Base-by-base conservation (phyloP, 2,113 vertebrate species). In the Sciurus niger region DNA sequence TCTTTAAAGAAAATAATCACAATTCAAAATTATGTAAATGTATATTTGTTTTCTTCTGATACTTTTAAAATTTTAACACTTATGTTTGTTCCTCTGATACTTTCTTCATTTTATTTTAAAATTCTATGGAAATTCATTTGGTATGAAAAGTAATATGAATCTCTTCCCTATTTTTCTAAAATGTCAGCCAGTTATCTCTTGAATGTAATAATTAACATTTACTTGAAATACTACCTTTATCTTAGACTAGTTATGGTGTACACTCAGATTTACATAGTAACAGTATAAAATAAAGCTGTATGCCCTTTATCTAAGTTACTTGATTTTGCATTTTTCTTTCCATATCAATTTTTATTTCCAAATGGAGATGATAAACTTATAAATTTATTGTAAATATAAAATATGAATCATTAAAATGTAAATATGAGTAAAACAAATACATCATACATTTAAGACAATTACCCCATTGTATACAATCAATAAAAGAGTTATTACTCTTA, bases 11-110 rank as follows among this genome's bases (percentile, higher is more conserved):
- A 53, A 48, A 84, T 90, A 85, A 95, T 65, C 40, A 63, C 28
- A 89, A 51, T 70, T 84, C 20, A 89, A 84, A 89, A 84, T 84
- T 51, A 84, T 70, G 43, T 68, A 79, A 37, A 46, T 84, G 67
- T 58, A 63, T 77, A 53, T 55, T 48, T 86, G 6, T 87, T 90
- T 70, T 68, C 7, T 84, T 68, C 34, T 55, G 11, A 1, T 67
- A 80, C 28, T 85, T 90, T 82, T 37, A 34, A 18, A 11, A 37
- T 55, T 37, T 60, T 43, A 43, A 73, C 43, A 65, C 30, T 63
- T 40, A 65, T 84, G 28, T 48, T 84, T 48, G 67, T 84, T 28
- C 12, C 34, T 63, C 40, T 67, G 43, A 13, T 22, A 34, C 9
- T 63, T 83, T 32, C 60, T 86, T 37, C 20, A 89, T 70, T 72